Conservation (phyloP, 1,140 invertebrate species). For the Metaphire vulgaris region DNA sequence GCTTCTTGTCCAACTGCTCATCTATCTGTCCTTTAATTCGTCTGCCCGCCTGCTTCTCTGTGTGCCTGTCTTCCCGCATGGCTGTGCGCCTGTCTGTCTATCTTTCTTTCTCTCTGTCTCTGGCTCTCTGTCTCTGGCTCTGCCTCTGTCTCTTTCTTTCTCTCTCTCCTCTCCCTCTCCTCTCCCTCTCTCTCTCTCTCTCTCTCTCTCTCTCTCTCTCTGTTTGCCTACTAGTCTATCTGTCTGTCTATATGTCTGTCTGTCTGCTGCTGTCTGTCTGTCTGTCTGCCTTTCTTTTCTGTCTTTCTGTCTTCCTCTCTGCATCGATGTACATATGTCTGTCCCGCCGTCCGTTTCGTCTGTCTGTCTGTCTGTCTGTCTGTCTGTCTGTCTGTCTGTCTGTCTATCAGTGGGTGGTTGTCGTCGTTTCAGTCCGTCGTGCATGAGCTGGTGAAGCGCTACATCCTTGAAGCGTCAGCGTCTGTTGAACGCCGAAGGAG, state of each 20-base stretch:
- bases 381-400: neutral
- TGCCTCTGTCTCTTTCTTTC: neutral
- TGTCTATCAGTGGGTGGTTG: neutral
- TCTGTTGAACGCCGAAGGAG: constrained; percentile 92
- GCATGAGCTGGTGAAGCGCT: constrained; percentile 80
- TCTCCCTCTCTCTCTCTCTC: neutral
- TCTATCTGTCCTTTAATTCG: neutral
- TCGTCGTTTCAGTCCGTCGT: neutral
- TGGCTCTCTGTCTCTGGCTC: too few species aligned
- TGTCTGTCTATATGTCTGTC: neutral
- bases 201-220: neutral
- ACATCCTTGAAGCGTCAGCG: constrained; percentile 92
- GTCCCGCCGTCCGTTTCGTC: neutral
- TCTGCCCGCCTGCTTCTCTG: neutral
- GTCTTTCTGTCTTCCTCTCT: neutral
- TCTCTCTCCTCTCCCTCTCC: neutral
- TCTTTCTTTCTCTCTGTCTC: too few species aligned
- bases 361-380: neutral
- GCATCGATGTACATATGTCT: neutral
- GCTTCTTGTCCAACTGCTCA: neutral
- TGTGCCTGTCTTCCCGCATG: too few species aligned
- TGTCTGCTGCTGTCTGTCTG: neutral
- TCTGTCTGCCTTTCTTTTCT: neutral
- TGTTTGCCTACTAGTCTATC: too few species aligned
- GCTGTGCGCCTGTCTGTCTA: too few species aligned